These are phyloP conservation scores for Tympanoctomys barrerae DNA, from an alignment of 2,797 vertebrate genomes.

Conservation along the genomic window DNA sequence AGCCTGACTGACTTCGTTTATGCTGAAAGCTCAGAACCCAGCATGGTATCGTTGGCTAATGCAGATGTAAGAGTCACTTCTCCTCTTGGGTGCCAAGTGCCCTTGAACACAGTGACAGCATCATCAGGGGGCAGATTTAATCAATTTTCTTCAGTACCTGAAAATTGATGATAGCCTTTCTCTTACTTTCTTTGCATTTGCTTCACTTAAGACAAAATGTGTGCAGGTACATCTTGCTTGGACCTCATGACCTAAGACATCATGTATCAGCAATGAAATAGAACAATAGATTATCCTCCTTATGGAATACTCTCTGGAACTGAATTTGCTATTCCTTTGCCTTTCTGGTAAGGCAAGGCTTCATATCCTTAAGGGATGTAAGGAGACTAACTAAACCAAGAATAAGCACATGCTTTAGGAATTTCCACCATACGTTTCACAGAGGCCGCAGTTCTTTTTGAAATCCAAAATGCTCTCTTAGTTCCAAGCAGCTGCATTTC, in stretches of 20 bases:
- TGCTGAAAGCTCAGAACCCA: slow-evolving; percentile 23
- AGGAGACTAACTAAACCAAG: neutral
- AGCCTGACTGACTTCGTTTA: slow-evolving; percentile 19
- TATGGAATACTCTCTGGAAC: neutral
- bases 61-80: neutral
- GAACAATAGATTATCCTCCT: neutral
- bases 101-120: neutral
- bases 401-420: slow-evolving; percentile 51
- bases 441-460: slow-evolving; percentile 46
- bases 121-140: neutral
- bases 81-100: neutral
- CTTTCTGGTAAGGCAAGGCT: neutral
- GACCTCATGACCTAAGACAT: neutral
- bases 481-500: slow-evolving; percentile 69
- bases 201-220: neutral
- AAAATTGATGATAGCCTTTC: slow-evolving; percentile 39
- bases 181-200: slow-evolving; percentile 15
- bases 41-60: neutral
- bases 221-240: neutral
- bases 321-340: neutral
- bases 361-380: neutral
- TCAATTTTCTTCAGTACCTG: slow-evolving; percentile 42
- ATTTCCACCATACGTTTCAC: slow-evolving; percentile 74
- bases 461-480: slow-evolving; percentile 79
- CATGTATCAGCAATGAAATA: neutral